Evolutionary conservation across 2,888 invertebrate species (phyloP).

Genomic region (Encarsia formosa): DNA sequence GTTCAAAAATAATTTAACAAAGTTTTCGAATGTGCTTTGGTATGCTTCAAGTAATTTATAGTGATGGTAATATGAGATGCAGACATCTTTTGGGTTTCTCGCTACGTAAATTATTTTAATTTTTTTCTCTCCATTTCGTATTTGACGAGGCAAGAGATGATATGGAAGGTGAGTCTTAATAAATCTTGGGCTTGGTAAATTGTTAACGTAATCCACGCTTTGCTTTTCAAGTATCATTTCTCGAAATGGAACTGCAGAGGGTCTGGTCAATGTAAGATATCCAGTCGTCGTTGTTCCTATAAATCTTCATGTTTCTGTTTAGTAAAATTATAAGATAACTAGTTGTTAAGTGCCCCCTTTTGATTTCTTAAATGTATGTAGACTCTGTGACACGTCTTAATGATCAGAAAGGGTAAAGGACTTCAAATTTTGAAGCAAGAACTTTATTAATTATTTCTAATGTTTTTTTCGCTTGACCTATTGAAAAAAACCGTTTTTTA

Average conservation of each 20-base stretch:
- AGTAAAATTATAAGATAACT: too few species aligned
- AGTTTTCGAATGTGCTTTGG: slow-evolving; percentile 56
- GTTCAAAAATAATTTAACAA: slow-evolving; percentile 60
- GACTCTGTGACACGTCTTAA: too few species aligned
- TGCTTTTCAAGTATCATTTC: slow-evolving; percentile 31
- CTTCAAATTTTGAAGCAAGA: too few species aligned
- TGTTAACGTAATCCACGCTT: slow-evolving; percentile 43
- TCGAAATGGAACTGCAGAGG: too few species aligned
- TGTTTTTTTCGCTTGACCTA: too few species aligned
- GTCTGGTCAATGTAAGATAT: too few species aligned
- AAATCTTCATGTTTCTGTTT: slow-evolving; percentile 13
- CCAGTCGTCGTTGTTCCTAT: slow-evolving; percentile 34
- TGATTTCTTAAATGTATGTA: too few species aligned
- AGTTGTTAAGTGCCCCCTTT: too few species aligned
- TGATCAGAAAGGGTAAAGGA: too few species aligned
- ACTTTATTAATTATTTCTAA: too few species aligned
- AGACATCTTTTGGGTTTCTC: slow-evolving; percentile 61
- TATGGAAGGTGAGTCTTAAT: slow-evolving; percentile 65
- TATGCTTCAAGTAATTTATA: slow-evolving; percentile 59
- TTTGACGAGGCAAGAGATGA: slow-evolving; percentile 57
- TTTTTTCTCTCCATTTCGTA: slow-evolving; percentile 46
- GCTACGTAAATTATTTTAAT: too few species aligned
- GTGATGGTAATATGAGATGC: slow-evolving; percentile 67
- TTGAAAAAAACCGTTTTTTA: too few species aligned
- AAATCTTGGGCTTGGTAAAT: slow-evolving; percentile 55